Percentiles rank a stretch among this genome's conserved stretches.
Evolutionary conservation across 1,140 invertebrate species (phyloP).

Genomic region (Sminthurides bifidus): DNA sequence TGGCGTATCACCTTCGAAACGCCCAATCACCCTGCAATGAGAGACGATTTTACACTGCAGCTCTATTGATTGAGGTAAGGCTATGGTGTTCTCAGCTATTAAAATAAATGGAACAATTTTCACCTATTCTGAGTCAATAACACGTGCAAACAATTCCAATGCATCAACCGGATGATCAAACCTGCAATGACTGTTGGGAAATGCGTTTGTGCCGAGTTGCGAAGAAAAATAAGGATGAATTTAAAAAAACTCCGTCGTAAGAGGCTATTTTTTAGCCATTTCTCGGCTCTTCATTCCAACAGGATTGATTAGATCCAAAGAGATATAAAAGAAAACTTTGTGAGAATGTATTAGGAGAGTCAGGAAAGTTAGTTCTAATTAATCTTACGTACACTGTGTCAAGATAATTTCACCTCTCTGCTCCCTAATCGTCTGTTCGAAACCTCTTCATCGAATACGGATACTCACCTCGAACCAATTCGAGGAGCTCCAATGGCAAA

Average conservation of each 20-base stretch:
- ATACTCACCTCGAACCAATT: no score
- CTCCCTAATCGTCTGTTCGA: no score
- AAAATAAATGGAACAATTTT: background rate
- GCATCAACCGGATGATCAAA: background rate
- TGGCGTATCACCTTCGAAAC: conserved; percentile 65
- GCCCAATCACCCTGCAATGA: conserved; percentile 73
- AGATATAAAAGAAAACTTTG: no score
- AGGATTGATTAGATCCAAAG: no score
- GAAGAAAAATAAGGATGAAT: background rate
- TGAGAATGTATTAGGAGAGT: no score
- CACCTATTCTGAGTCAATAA: background rate
- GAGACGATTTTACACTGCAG: conserved; percentile 56
- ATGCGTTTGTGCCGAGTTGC: background rate
- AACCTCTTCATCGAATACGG: no score
- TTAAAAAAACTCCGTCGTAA: background rate
- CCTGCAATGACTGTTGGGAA: background rate
- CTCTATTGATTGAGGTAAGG: conserved; percentile 57
- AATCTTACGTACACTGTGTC: no score
- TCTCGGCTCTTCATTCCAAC: no score
- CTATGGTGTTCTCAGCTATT: background rate
- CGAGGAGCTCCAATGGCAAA: no score
- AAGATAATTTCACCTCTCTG: no score
- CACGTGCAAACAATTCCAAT: background rate
- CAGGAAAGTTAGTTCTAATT: no score
- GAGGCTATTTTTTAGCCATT: no score